Conservation (phyloP, 2,888 invertebrate genomes). For the Notodonta dromedarius region DNA sequence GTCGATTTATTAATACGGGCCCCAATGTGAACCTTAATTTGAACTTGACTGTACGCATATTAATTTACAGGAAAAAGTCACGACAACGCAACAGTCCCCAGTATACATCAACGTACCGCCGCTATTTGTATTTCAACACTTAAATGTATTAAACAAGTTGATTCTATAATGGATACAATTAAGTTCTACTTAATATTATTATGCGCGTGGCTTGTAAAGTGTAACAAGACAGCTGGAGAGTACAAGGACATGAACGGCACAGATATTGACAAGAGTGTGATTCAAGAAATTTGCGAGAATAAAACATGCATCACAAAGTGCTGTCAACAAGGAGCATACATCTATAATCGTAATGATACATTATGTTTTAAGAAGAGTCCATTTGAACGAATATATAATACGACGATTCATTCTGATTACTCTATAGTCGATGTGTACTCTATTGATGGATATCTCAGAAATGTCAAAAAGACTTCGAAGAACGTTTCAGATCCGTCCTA, state of each 20-base stretch:
- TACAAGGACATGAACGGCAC: background rate
- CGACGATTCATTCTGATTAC: too few species aligned
- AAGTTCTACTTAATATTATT: slow-evolving; percentile 8
- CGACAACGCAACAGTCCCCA: background rate
- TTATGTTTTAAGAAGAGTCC: too few species aligned
- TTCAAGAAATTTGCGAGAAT: background rate
- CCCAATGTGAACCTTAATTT: too few species aligned
- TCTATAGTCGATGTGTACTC: too few species aligned
- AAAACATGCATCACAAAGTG: background rate
- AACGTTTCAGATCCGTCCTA: too few species aligned
- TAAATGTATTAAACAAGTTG: background rate
- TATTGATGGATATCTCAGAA: too few species aligned
- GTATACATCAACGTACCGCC: background rate
- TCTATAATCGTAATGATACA: too few species aligned
- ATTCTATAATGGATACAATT: slow-evolving; percentile 1
- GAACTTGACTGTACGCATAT: too few species aligned
- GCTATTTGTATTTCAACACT: background rate
- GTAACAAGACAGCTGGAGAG: background rate
- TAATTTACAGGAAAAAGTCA: background rate
- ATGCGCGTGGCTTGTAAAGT: background rate
- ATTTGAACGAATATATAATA: too few species aligned
- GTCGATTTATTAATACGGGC: too few species aligned
- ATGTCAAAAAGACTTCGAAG: too few species aligned
- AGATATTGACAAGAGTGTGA: background rate
- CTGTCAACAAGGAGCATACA: background rate